Evolutionary conservation across 2,888 invertebrate genomes (phyloP).

Genomic region (Athalia circularis): DNA sequence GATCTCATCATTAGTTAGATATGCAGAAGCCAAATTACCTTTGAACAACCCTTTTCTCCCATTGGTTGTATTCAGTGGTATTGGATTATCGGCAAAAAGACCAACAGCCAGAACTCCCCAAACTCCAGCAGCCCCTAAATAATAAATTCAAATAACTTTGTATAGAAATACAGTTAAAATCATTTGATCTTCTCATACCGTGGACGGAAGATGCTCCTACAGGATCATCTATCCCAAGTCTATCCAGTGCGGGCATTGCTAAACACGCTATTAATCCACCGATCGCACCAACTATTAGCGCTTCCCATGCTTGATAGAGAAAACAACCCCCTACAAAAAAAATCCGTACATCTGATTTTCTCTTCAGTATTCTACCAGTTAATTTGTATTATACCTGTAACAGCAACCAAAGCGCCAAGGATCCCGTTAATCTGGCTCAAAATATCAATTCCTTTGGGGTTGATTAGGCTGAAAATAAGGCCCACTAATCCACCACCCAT

Average conservation of each 20-base stretch:
- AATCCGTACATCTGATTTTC: neutral
- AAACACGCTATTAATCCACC: conserved; percentile 85
- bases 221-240: conserved; percentile 89
- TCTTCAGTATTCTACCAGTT: neutral
- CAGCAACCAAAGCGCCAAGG: conserved; percentile 89
- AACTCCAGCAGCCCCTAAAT: conserved; percentile 72
- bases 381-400: conserved; percentile 80
- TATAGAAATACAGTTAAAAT: neutral
- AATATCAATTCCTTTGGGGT: conserved; percentile 85
- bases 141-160: neutral
- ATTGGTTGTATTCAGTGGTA: conserved; percentile 86
- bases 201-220: conserved; percentile 95
- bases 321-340: conserved; percentile 86
- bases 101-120: conserved; percentile 92
- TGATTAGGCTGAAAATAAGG: conserved; percentile 76
- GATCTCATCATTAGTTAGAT: neutral
- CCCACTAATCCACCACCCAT: conserved; percentile 91
- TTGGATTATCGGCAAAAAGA: conserved; percentile 90
- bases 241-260: conserved; percentile 86
- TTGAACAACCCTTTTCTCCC: conserved; percentile 86
- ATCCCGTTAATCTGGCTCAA: conserved; percentile 92
- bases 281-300: conserved; percentile 86
- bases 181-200: conserved; percentile 76
- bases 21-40: conserved; percentile 73
- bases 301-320: conserved; percentile 90